These are phyloP conservation scores for Tenthredo notha DNA, from an alignment of 2,888 invertebrate genomes.

Conservation along the genomic window DNA sequence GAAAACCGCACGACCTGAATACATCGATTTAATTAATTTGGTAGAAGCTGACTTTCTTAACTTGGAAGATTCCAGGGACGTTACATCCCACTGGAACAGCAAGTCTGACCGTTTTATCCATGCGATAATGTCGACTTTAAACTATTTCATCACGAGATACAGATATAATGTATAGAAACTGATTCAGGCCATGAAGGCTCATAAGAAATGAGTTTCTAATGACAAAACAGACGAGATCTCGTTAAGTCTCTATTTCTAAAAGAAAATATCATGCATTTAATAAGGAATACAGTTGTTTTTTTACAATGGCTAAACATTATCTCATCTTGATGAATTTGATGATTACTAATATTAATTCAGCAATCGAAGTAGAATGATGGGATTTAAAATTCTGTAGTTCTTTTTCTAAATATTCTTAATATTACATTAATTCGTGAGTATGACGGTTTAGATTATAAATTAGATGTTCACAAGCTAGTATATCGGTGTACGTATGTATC, in stretches of 20 bases:
- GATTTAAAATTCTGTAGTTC: neutral
- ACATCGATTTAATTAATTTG: neutral
- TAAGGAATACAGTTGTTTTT: neutral
- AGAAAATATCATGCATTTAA: neutral
- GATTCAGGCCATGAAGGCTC: neutral
- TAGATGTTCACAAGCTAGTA: neutral
- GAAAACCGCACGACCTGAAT: neutral
- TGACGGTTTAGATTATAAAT: neutral
- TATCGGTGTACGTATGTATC: neutral
- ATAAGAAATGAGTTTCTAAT: conserved; percentile 7
- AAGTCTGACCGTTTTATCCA: neutral
- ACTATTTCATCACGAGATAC: neutral
- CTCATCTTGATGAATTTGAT: neutral
- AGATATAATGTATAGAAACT: neutral
- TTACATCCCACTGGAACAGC: neutral
- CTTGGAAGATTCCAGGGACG: neutral
- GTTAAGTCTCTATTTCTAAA: neutral
- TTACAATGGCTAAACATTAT: neutral
- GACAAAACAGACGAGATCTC: neutral
- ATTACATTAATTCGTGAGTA: neutral
- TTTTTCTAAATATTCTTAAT: neutral
- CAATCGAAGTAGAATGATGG: neutral
- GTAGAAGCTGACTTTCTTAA: neutral
- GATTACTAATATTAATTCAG: neutral
- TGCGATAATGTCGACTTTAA: neutral